Evolutionary conservation across 2,797 vertebrate genomes (phyloP).

Genomic region (Bovichtus diacanthus): DNA sequence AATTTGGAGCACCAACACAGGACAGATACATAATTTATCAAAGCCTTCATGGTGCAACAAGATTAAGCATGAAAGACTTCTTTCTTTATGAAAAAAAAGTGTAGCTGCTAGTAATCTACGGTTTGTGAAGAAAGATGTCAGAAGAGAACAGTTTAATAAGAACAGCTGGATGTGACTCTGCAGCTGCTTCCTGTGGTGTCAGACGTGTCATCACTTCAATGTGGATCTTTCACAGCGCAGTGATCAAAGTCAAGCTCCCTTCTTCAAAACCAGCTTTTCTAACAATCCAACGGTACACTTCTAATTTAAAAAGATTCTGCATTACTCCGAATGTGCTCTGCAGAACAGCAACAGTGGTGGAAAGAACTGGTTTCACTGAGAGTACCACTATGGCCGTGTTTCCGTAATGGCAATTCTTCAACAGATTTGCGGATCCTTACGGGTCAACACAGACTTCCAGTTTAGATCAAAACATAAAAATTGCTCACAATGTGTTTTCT

Average conservation of each 20-base stretch:
- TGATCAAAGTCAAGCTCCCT: constrained; percentile 46
- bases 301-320: constrained; percentile 32
- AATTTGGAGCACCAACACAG: background rate
- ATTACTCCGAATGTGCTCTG: background rate
- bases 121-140: background rate
- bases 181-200: constrained; percentile 24
- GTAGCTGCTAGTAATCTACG: background rate
- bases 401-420: too few species aligned
- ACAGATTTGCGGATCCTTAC: background rate
- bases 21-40: constrained; percentile 4
- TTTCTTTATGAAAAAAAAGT: background rate
- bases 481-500: background rate
- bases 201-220: constrained; percentile 12
- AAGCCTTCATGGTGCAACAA: too few species aligned
- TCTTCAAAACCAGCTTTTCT: constrained; percentile 28
- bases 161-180: constrained; percentile 28
- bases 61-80: background rate
- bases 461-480: background rate
- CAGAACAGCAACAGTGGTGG: background rate
- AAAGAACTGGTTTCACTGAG: constrained; percentile 21
- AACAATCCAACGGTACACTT: constrained; percentile 3
- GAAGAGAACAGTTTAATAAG: too few species aligned
- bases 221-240: background rate
- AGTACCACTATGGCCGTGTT: background rate
- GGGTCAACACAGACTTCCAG: background rate